A percentile compares a stretch with the other conserved stretches of the same genome.
These are phyloP conservation scores for Panthera leo DNA, from an alignment of 2,113 vertebrate genomes.

Conservation along the genomic window DNA sequence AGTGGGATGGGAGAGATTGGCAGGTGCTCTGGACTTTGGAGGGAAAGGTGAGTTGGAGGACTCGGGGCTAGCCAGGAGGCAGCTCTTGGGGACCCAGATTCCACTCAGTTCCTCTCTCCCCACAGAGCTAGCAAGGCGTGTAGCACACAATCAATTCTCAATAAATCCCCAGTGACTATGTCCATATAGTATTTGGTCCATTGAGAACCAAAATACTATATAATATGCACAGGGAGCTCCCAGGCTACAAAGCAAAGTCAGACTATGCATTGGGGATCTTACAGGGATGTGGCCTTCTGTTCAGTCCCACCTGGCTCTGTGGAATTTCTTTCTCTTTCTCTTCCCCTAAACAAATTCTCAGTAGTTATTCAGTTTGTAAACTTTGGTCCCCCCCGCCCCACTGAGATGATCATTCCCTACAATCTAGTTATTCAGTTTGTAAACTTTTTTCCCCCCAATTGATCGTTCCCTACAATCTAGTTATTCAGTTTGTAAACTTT, in stretches of 20 bases:
- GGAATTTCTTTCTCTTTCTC: not conserved
- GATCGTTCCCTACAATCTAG: too few relatives aligned
- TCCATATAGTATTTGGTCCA: not conserved
- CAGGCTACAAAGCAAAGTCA: not conserved
- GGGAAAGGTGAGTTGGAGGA: not conserved
- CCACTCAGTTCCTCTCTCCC: not conserved
- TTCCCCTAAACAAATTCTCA: not conserved
- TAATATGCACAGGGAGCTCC: not conserved
- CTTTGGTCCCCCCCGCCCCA: not conserved
- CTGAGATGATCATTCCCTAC: not conserved
- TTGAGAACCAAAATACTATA: not conserved
- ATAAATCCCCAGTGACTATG: not conserved
- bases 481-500: not conserved
- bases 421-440: not conserved
- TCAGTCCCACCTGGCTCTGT: not conserved
- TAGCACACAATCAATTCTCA: not conserved
- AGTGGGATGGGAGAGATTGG: too few relatives aligned
- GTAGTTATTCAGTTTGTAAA: not conserved
- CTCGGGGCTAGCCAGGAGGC: not conserved
- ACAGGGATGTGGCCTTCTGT: fast-evolving
- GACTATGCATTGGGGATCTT: not conserved
- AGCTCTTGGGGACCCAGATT: not conserved
- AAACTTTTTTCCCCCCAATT: not conserved
- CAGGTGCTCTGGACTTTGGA: not conserved
- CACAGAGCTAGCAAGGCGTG: fast-evolving